A percentile compares a stretch with the other conserved stretches of the same genome.
Evolutionary conservation across 2,113 vertebrate species (phyloP).

Genomic region (Numenius arquata): DNA sequence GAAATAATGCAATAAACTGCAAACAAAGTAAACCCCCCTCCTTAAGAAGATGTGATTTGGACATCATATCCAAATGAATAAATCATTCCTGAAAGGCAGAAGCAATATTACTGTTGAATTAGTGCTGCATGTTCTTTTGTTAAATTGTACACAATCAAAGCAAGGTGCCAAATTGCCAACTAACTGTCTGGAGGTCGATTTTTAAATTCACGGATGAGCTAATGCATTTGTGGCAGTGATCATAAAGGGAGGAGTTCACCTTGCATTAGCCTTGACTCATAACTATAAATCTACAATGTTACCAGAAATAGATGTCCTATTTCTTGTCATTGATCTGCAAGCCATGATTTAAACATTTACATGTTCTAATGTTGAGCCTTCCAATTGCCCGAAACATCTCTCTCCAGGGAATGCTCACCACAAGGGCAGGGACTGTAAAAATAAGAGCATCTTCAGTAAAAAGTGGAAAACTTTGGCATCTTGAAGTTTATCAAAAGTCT

Average conservation of each 20-base stretch:
- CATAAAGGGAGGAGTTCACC: constrained; percentile 68
- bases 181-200: constrained; percentile 60
- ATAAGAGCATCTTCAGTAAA: background rate
- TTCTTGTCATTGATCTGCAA: constrained; percentile 74
- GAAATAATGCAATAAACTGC: constrained; percentile 3
- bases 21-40: constrained; percentile 24
- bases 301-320: constrained; percentile 76
- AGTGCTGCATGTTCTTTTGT: constrained; percentile 43
- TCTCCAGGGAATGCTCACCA: constrained; percentile 15
- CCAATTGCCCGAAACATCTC: constrained; percentile 17
- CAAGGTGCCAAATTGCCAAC: constrained; percentile 59
- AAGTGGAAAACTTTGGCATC: background rate
- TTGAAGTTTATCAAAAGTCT: background rate
- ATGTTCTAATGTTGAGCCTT: constrained; percentile 50
- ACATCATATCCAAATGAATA: constrained; percentile 18
- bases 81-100: constrained; percentile 62
- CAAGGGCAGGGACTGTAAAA: background rate
- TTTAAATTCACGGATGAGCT: constrained; percentile 68
- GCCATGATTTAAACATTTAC: constrained; percentile 69
- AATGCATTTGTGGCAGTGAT: constrained; percentile 53
- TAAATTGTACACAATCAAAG: constrained; percentile 57
- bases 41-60: constrained; percentile 34
- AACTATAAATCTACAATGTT: constrained; percentile 70
- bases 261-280: constrained; percentile 71
- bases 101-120: constrained; percentile 11